These are phyloP conservation scores for Ptychoptera contaminata DNA, from an alignment of 2,888 invertebrate genomes.

Conservation along the genomic window DNA sequence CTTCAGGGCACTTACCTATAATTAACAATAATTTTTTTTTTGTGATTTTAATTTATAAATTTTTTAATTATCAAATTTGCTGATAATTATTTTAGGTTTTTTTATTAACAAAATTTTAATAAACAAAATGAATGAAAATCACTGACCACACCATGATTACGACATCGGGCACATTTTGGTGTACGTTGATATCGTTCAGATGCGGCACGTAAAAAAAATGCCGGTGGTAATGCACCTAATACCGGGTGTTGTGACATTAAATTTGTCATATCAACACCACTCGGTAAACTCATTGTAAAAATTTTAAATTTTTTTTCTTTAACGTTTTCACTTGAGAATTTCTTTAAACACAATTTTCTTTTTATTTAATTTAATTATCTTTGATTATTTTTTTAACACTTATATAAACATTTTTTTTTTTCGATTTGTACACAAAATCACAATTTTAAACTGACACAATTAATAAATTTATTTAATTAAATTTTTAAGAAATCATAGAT, in stretches of 20 bases:
- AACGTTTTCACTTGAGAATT: conserved; percentile 4
- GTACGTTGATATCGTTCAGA: conserved; percentile 89
- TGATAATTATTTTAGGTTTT: no score
- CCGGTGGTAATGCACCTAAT: conserved; percentile 64
- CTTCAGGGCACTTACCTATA: conserved; percentile 40
- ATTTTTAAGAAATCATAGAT: no score
- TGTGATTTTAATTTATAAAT: no score
- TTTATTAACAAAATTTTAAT: no score
- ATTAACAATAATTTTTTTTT: no score
- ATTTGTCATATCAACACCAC: conserved; percentile 73
- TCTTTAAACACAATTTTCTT: neutral
- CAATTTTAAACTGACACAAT: no score
- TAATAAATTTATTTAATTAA: no score
- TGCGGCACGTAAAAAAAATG: conserved; percentile 76
- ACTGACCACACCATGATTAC: conserved; percentile 95
- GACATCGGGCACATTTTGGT: conserved; percentile 92
- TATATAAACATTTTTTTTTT: no score
- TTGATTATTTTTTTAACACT: no score
- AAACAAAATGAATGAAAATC: neutral
- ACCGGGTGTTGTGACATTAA: conserved; percentile 75
- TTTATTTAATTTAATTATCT: no score
- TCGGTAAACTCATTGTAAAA: conserved; percentile 60
- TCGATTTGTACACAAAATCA: no score
- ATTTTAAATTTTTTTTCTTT: conserved; percentile 13
- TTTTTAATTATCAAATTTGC: no score